phyloP scores from a whole-genome alignment of 2,113 vertebrate species.

The Burhinus bistriatus region DNA sequence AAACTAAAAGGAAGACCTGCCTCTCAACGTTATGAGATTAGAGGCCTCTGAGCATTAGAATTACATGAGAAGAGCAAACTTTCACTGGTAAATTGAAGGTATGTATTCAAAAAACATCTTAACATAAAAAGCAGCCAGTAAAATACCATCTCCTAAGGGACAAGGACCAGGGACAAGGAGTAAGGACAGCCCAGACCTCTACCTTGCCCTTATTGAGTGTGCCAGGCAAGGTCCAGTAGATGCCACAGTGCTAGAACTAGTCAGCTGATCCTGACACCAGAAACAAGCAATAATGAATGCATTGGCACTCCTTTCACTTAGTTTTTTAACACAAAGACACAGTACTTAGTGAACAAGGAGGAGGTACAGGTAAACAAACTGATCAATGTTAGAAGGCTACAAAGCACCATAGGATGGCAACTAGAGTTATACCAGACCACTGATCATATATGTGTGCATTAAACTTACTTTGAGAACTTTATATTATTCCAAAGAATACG shows the following conservation, averaged over 20 bases:
- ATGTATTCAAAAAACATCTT: background rate
- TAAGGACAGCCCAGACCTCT: background rate
- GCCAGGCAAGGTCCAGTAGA: background rate
- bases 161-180: background rate
- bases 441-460: background rate
- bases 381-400: background rate
- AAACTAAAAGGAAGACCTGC: background rate
- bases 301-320: background rate
- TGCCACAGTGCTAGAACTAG: background rate
- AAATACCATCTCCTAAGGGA: background rate
- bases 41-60: background rate
- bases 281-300: background rate
- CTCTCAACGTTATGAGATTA: background rate
- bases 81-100: background rate
- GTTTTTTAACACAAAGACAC: background rate
- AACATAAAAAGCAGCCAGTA: background rate
- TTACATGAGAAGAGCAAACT: background rate
- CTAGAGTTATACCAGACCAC: background rate
- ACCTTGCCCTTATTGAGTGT: background rate
- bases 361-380: background rate
- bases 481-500: background rate
- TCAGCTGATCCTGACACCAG: background rate
- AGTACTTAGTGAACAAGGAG: background rate
- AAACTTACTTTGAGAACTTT: background rate
- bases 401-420: background rate